Base-by-base conservation (phyloP, 1,140 invertebrate genomes). In the Hylyphantes graminicola region DNA sequence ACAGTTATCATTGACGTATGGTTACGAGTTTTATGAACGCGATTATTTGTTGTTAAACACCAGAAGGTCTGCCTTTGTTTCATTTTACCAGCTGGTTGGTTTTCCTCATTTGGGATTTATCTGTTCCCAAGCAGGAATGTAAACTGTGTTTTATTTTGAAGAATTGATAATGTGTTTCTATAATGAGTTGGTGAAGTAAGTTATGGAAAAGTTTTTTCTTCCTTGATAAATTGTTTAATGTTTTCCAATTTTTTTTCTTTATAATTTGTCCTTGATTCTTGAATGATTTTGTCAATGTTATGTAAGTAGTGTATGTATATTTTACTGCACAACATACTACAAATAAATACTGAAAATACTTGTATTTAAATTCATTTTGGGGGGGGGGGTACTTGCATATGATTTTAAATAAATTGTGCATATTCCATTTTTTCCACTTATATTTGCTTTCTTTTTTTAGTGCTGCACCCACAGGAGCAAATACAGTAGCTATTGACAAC, bases 401-500 rank as follows among this genome's bases (percentile, higher is more conserved):
- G 19, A 73, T 12, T 73, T 21, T 8, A 54, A 19, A 73, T 10
- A n/a, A 17, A 9, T 73, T 11, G n/a, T 19, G 8, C 8, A 19
- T 10, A 17, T 73, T 54, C n/a, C 15, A 67, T 67, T 17, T 17
- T 7, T n/a, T 73, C 11, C 21, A 15, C 48, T 67, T 21, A 35
- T 63, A 55, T 70, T 70, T 57, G 53, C 19, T n/a, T 67, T 35
- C 68, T 64, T 53, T n/a, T 70, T 85, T 51, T 48, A 85, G 82
- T 85, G 64, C 82, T 76, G 74, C 74, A 72, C 72, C 82, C 15
- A 85, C 73, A 21, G 82, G 82, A 70, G 82, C 73, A 59, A 85
- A 72, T 85, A 85, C 82, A 48, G 96, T 97, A 90, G 97, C 96
- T 88, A 99, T 99, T 90, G 97, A 98, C 92, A 98, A 98, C 91